Evolutionary conservation across 1,140 invertebrate species (phyloP), one percentile per base, ranked within the genome.

Genomic region (Lethocerus indicus): DNA sequence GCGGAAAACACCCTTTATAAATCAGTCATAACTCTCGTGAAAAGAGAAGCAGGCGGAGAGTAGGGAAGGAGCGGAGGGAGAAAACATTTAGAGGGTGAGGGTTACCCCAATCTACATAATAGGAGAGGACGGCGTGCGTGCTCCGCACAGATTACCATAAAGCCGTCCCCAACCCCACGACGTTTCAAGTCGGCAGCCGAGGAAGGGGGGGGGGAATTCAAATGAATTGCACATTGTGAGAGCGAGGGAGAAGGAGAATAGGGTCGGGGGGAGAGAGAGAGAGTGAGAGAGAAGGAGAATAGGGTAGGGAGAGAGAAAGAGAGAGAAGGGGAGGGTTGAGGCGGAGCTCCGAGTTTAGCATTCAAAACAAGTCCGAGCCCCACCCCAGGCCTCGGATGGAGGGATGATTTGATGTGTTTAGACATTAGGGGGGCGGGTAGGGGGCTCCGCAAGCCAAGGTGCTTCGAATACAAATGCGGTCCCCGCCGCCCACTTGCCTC

Each of bases 401-500:
- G 16, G 48, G 48, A 37, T 41, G 48, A 50, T 50, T 50, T 42
- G 48, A 50, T 50, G 48, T 50, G 48, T 50, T 50, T 50, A 50
- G 48, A 50, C 48, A 37, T 50, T 37, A 50, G 23, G n/a, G n/a
- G n/a, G n/a, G n/a, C n/a, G 16, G 16, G 36, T n/a, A 39, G 21
- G 16, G 36, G 36, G 36, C 16, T 39, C 16, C 16, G 21, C 16
- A 20, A 39, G 36, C 36, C 21, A 39, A 39, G 36, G 36, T 39
- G 36, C 16, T n/a, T 39, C 21, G 36, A 39, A 39, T 39, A 39
- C 36, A 39, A 39, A 39, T 39, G 36, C 36, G n/a, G n/a, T n/a
- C n/a, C n/a, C n/a, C n/a, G n/a, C n/a, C n/a, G n/a, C n/a, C n/a
- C n/a, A n/a, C n/a, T n/a, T n/a, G n/a, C n/a, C n/a, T n/a, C n/a